A percentile compares a stretch with the other conserved stretches of the same genome.
These are phyloP conservation scores for Dinocampus coccinellae DNA, from an alignment of 2,888 invertebrate species.

Conservation along the genomic window DNA sequence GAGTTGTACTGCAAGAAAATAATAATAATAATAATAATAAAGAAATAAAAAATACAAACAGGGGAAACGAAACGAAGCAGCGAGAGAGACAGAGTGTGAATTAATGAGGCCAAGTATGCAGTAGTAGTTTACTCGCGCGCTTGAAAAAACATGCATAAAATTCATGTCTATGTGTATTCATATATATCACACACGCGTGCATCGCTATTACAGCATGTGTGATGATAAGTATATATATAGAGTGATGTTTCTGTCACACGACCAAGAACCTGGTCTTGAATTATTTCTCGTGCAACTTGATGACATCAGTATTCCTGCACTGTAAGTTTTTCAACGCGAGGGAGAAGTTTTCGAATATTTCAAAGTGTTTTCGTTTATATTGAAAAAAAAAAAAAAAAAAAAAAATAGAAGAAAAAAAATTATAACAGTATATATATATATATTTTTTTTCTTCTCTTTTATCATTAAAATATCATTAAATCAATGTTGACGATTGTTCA, in stretches of 20 bases:
- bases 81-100: slow-evolving; percentile 2
- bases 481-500: background rate
- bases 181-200: slow-evolving; percentile 9
- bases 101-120: slow-evolving; percentile 4
- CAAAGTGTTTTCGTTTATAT: no score
- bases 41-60: background rate
- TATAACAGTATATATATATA: no score
- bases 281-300: slow-evolving; percentile 23
- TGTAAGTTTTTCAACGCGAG: background rate
- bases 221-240: slow-evolving; percentile 6
- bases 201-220: slow-evolving; percentile 17
- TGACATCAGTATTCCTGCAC: slow-evolving; percentile 5
- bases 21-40: no score
- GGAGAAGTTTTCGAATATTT: slow-evolving; percentile 1
- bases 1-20: no score
- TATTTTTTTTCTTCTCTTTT: no score
- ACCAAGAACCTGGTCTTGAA: slow-evolving; percentile 29
- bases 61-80: background rate
- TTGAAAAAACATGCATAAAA: slow-evolving; percentile 1
- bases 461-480: background rate
- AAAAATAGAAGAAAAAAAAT: no score
- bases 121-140: slow-evolving; percentile 2
- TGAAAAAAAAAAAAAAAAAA: no score
- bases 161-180: slow-evolving; percentile 20
- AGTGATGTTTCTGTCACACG: background rate